Evolutionary conservation across 2,113 vertebrate species (phyloP).

Genomic region (Channa argus): DNA sequence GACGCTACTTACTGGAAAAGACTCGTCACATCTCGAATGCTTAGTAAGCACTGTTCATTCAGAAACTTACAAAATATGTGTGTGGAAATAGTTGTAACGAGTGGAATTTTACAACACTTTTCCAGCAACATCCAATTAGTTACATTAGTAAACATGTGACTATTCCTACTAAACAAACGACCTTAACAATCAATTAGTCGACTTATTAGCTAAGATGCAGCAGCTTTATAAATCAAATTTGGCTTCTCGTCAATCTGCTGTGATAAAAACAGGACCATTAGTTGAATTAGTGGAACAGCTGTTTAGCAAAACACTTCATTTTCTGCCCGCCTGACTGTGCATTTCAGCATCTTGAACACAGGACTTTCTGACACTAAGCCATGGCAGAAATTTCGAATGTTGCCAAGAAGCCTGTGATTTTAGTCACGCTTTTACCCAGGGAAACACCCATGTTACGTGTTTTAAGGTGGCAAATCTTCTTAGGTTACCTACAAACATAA

Average conservation of each 20-base stretch:
- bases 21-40: neutral
- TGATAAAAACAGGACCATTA: neutral
- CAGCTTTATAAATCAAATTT: too few relatives aligned
- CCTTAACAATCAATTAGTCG: neutral
- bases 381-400: constrained; percentile 6
- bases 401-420: constrained; percentile 6
- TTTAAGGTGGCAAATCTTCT: neutral
- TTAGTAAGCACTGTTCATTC: neutral
- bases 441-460: constrained; percentile 3
- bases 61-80: neutral
- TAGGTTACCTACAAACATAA: too few relatives aligned
- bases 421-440: neutral
- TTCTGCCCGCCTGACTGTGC: neutral
- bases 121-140: too few relatives aligned
- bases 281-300: neutral
- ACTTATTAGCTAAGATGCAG: too few relatives aligned
- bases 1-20: constrained; percentile 13
- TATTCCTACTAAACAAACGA: neutral
- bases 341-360: constrained; percentile 22
- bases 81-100: too few relatives aligned
- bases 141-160: too few relatives aligned
- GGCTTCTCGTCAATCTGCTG: neutral
- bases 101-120: too few relatives aligned
- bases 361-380: neutral
- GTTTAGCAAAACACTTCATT: constrained; percentile 33